phyloP scores from a whole-genome alignment of 2,113 vertebrate species.

The Dryoscopus gambensis region DNA sequence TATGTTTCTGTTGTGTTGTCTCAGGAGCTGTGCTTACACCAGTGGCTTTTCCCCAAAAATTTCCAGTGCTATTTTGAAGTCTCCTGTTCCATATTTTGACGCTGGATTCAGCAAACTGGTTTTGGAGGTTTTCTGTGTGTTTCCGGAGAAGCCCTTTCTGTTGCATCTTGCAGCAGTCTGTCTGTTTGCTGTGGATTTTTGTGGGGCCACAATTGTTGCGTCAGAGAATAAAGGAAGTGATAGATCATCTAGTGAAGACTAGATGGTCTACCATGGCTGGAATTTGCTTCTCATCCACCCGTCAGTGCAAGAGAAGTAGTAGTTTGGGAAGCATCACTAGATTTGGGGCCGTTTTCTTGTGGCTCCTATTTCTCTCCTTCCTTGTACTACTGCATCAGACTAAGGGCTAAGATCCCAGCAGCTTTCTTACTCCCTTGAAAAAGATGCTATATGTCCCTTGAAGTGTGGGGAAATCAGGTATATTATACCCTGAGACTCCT shows the following conservation, averaged over 20 bases:
- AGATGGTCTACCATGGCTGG: neutral
- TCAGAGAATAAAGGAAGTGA: neutral
- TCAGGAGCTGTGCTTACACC: neutral
- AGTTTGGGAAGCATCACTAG: neutral
- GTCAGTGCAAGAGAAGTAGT: neutral
- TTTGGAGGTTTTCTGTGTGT: neutral
- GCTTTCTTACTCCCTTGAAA: neutral
- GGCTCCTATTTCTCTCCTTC: neutral
- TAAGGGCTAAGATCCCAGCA: neutral
- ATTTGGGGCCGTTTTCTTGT: neutral
- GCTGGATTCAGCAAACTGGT: neutral
- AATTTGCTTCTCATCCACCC: neutral
- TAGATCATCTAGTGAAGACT: neutral
- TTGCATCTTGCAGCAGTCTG: neutral
- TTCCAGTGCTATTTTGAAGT: neutral
- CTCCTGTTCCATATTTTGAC: neutral
- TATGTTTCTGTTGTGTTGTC: neutral
- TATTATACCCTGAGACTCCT: neutral
- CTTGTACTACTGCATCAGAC: neutral
- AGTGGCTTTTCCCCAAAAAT: neutral
- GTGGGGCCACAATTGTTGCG: neutral
- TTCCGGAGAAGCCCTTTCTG: neutral
- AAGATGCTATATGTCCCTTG: neutral
- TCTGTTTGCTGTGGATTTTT: neutral
- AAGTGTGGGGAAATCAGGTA: neutral